Conservation (phyloP, 2,888 invertebrate genomes). For the Spodoptera exigua region DNA sequence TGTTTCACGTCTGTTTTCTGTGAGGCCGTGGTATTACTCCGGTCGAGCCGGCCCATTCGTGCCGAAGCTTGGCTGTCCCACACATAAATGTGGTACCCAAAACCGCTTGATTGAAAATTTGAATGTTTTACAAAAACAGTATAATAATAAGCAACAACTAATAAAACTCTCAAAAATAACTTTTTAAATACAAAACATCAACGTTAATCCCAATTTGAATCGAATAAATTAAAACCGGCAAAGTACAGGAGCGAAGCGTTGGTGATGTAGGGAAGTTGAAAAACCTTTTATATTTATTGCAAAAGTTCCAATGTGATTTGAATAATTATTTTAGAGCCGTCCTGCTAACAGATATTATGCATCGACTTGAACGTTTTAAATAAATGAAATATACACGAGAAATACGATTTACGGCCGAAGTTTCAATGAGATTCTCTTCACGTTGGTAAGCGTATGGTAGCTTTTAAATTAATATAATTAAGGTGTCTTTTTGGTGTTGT, state of each 20-base stretch:
- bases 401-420: constrained; percentile 41
- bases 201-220: constrained; percentile 46
- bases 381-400: constrained; percentile 46
- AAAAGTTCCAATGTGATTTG: constrained; percentile 64
- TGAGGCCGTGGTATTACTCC: too few species aligned
- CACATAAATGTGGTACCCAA: too few species aligned
- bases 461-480: too few species aligned
- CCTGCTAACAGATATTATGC: constrained; percentile 50
- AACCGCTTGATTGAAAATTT: too few species aligned
- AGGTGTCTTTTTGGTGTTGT: too few species aligned
- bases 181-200: constrained; percentile 41
- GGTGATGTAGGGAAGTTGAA: constrained; percentile 35
- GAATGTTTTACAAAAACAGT: too few species aligned
- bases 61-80: too few species aligned
- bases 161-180: constrained; percentile 26
- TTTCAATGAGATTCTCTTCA: constrained; percentile 44
- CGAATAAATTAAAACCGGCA: constrained; percentile 55
- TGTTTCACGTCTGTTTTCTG: too few species aligned
- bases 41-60: too few species aligned
- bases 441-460: constrained; percentile 7
- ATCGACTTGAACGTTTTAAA: constrained; percentile 42
- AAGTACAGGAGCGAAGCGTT: constrained; percentile 26
- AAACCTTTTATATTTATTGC: constrained; percentile 63
- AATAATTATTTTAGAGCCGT: constrained; percentile 63
- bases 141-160: too few species aligned